Evolutionary conservation across 2,888 invertebrate genomes (phyloP), one percentile per base, ranked within the genome.

Genomic region (Acronicta psi): DNA sequence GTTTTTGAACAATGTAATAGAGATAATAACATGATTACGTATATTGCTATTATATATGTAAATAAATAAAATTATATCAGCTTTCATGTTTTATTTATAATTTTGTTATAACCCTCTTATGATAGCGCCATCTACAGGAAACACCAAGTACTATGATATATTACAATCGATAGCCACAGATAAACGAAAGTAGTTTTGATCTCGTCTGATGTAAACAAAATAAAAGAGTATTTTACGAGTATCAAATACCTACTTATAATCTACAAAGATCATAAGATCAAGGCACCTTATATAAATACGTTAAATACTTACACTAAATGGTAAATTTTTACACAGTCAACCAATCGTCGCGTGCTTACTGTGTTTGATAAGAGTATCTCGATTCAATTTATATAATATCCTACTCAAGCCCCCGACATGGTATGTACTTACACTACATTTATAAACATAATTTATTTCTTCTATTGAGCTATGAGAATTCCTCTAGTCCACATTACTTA

Each of bases 41-140:
- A 81, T 85, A 82, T 81, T 83, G 78, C 76, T 81, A 84, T 80
- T 79, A 80, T 81, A 87, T 90, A 77, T 80, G 78, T 90, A 89
- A 88, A 92, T 91, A 91, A 90, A 91, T 80, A 82, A 83, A 81
- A 84, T 84, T 89, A 87, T 88, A 90, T 86, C 88, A 85, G 87
- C 87, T 79, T 76, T 61, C 74, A 78, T 83, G 78, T 82, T 83
- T 86, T 59, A 81, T 82, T 84, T 70, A 16, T 31, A n/a, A n/a
- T n/a, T n/a, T n/a, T n/a, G n/a, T 34, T 34, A 1, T 16, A 34
- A 49, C 31, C 40, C 8, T 0, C 29, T 51, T 60, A 25, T 0
- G 18, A 57, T 8, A 65, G 57, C 2, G 77, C 50, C 77, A 67
- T 73, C 77, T 77, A 55, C 9, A 18, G 11, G 43, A 31, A n/a